phyloP scores from a whole-genome alignment of 2,888 invertebrate species.

The Polydrusus cervinus region DNA sequence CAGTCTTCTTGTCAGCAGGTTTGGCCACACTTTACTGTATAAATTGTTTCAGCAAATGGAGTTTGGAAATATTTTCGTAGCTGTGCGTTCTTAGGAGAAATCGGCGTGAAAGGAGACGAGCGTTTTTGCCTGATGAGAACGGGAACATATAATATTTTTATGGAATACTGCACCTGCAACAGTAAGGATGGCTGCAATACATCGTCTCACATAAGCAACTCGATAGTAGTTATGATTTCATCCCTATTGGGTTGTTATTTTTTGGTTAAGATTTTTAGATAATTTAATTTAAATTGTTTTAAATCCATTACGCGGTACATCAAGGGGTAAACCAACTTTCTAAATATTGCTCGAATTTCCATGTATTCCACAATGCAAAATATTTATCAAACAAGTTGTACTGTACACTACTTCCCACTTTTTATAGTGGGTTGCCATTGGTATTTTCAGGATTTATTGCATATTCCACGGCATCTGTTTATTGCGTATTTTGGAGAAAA shows the following conservation, averaged over 20 bases:
- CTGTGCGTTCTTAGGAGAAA: conserved; percentile 93
- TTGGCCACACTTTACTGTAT: too few relatives aligned
- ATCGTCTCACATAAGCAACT: conserved; percentile 55
- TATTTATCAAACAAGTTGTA: too few relatives aligned
- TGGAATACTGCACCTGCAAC: conserved; percentile 94
- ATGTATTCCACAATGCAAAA: too few relatives aligned
- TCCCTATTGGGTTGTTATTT: conserved; percentile 40
- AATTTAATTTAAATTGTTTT: too few relatives aligned
- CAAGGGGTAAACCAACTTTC: too few relatives aligned
- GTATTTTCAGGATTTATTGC: too few relatives aligned
- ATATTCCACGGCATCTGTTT: too few relatives aligned
- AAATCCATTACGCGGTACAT: not conserved
- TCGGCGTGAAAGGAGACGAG: conserved; percentile 92
- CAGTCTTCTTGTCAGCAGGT: too few relatives aligned
- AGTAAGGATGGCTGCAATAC: conserved; percentile 94
- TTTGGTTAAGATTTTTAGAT: conserved; percentile 43
- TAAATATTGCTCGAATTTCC: too few relatives aligned
- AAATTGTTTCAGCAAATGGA: conserved; percentile 80
- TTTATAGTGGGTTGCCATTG: too few relatives aligned
- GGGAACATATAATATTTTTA: conserved; percentile 93
- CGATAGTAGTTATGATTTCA: conserved; percentile 47
- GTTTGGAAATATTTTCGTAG: conserved; percentile 91
- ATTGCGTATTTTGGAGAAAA: too few relatives aligned
- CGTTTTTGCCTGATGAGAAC: conserved; percentile 92
- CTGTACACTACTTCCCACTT: too few relatives aligned